Conservation (phyloP, 2,888 invertebrate species). For the Elmis aenea region DNA sequence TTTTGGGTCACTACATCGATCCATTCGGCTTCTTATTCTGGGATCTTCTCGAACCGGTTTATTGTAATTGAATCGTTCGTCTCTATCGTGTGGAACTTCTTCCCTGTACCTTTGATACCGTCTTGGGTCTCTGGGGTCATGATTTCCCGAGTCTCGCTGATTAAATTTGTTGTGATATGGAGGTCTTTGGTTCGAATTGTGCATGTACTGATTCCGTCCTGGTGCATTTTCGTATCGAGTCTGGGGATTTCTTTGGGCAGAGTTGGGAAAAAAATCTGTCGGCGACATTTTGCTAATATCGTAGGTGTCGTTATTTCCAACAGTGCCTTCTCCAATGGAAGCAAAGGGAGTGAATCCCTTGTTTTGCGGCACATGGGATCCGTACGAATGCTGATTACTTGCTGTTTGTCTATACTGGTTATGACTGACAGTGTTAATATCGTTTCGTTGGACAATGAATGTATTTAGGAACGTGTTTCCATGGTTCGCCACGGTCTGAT, state of each 20-base stretch:
- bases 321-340: neutral
- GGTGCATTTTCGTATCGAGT: no score
- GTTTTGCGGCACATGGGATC: neutral
- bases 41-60: constrained; percentile 6
- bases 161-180: neutral
- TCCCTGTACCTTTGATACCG: neutral
- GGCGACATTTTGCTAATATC: constrained; percentile 22
- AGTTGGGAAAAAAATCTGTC: constrained; percentile 22
- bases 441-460: constrained; percentile 11
- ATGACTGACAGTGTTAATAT: neutral
- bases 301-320: constrained; percentile 9
- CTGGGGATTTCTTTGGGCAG: no score
- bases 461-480: constrained; percentile 12
- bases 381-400: neutral
- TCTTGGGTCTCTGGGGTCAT: neutral
- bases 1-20: neutral
- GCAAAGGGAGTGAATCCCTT: constrained; percentile 1
- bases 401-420: constrained; percentile 2
- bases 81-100: neutral
- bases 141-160: neutral
- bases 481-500: neutral
- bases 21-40: neutral
- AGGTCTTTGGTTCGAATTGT: neutral
- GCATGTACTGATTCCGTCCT: no score
- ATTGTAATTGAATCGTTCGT: no score